Conservation (phyloP, 2,888 invertebrate genomes). For the Lasioglossum malachurum region DNA sequence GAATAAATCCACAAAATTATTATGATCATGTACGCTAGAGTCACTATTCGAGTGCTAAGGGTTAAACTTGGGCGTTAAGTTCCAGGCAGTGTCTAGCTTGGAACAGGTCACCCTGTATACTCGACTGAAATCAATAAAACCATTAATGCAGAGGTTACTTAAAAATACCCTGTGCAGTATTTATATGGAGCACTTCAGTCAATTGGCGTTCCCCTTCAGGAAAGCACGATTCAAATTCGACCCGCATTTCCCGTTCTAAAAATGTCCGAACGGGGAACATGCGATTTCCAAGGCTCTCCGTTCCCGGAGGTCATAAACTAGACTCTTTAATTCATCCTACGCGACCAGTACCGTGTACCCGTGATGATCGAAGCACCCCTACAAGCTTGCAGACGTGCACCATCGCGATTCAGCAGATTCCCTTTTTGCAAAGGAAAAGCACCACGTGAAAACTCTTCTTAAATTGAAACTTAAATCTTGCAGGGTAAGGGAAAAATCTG, state of each 20-base stretch:
- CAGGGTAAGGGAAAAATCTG: background rate
- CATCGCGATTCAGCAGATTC: background rate
- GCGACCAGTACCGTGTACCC: background rate
- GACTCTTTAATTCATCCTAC: background rate
- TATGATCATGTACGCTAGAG: no score
- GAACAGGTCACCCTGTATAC: conserved; percentile 4
- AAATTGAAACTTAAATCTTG: background rate
- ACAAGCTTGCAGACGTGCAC: background rate
- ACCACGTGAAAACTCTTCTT: background rate
- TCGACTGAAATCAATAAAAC: conserved; percentile 8
- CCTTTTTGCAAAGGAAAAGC: background rate
- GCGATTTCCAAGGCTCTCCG: conserved; percentile 1
- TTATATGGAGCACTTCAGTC: conserved; percentile 17
- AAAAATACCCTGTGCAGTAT: conserved; percentile 24
- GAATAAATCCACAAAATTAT: no score
- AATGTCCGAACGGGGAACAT: background rate
- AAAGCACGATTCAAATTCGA: conserved; percentile 5
- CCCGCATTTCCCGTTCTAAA: conserved; percentile 7
- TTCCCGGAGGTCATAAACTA: background rate
- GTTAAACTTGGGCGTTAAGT: no score
- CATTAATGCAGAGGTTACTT: conserved; percentile 17
- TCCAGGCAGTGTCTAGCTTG: background rate
- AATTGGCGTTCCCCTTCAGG: background rate
- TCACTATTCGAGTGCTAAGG: no score
- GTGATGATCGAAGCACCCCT: background rate